Evolutionary conservation across 1,140 invertebrate genomes (phyloP), one percentile per base, ranked within the genome.

Genomic region (Drusus annulatus): DNA sequence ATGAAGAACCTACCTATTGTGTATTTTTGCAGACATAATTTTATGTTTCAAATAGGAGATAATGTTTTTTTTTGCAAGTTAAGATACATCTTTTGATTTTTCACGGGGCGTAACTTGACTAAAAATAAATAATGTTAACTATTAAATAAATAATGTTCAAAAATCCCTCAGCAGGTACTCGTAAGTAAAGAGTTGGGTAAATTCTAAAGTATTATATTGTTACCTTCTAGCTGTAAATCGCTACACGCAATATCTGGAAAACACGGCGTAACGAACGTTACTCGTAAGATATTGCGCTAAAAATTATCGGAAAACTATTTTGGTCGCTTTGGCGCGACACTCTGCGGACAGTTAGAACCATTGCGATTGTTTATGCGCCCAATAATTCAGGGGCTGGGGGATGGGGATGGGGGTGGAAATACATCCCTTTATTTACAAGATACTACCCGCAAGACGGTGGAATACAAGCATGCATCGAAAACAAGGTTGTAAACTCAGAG

Each of bases 231-330:
- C 7, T 5, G 62, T 65, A 28, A 65, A 65, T n/a, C 17, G 1
- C 25, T 28, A 3, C 25, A 25, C 21, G 25, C 62, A 10, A 65
- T 21, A 65, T 31, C 21, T 15, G 25, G 62, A 25, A 65, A 65
- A 65, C 62, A 65, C 21, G 25, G 2, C 25, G 28, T 36, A 28
- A 28, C 15, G 65, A 45, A 36, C 65, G 31, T 19, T 69, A 69
- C 21, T 69, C 7, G 31, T 50, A 51, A 21, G n/a, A 13, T 69
- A 69, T 45, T 69, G n/a, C 36, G 36, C n/a, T 15, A 23, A 23
- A 69, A 50, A 69, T 69, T 69, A 69, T 69, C 65, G 65, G 71
- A 56, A 74, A 74, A 74, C 71, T 74, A 56, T 69, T 69, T 69
- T 65, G 31, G 17, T 19, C 31, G 65, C 31, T 17, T 69, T 69